Evolutionary conservation across 2,888 invertebrate genomes (phyloP).

Genomic region (Podabrus alpinus): DNA sequence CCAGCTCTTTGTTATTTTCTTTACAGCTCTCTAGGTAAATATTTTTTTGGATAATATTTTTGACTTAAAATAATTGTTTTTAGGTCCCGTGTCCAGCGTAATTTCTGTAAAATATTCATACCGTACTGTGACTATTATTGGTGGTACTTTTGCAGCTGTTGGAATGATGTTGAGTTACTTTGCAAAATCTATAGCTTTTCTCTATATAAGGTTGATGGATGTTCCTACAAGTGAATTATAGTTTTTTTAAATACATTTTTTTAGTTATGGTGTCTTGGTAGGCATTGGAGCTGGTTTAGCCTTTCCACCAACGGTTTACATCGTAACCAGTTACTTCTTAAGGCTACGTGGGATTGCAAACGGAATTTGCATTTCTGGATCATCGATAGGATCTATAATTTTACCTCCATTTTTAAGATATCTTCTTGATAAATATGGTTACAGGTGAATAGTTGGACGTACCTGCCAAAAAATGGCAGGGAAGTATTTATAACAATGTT

Average conservation of each 20-base stretch:
- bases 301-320: constrained; percentile 88
- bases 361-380: constrained; percentile 87
- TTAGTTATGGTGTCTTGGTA: constrained; percentile 79
- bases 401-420: constrained; percentile 76
- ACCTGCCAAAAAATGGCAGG: constrained; percentile 29
- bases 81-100: constrained; percentile 85
- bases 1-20: constrained; percentile 87
- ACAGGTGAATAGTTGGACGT: constrained; percentile 60
- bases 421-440: constrained; percentile 74
- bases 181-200: constrained; percentile 76
- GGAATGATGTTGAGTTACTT: constrained; percentile 85
- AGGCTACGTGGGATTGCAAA: constrained; percentile 80
- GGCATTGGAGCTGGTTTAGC: constrained; percentile 84
- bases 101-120: constrained; percentile 84
- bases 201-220: constrained; percentile 73
- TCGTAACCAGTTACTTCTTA: constrained; percentile 86
- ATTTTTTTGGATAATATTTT: constrained; percentile 6
- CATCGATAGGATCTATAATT: constrained; percentile 84
- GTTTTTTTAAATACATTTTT: constrained; percentile 34
- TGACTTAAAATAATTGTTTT: constrained; percentile 38
- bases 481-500: constrained; percentile 37
- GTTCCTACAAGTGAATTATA: not conserved
- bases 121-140: constrained; percentile 79
- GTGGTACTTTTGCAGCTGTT: constrained; percentile 78
- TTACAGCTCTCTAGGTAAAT: constrained; percentile 83